A percentile compares a stretch with the other conserved stretches of the same genome.
Conservation (phyloP, 1,140 invertebrate genomes). For the Zaprionus lachaisei region DNA sequence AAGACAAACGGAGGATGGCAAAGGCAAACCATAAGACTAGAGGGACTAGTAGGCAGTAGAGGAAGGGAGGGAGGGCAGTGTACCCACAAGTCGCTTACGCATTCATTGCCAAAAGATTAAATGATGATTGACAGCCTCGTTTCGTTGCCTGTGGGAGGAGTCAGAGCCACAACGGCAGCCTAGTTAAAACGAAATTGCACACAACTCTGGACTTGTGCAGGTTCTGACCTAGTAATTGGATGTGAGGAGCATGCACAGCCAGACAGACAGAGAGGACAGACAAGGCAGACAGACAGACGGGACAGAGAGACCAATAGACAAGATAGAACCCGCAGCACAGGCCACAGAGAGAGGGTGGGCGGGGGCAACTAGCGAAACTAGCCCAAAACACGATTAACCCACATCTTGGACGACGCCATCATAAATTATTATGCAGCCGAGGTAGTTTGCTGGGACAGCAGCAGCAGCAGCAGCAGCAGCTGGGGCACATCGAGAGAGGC, state of each 20-base stretch:
- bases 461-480: slow-evolving; percentile 13
- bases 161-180: slow-evolving; percentile 22
- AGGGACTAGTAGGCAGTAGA: not conserved
- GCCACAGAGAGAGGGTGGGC: not conserved
- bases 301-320: slow-evolving; percentile 7
- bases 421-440: slow-evolving; percentile 84
- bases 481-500: slow-evolving; percentile 40
- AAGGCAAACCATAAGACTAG: not conserved
- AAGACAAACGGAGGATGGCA: slow-evolving; percentile 13
- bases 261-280: slow-evolving; percentile 12
- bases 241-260: slow-evolving; percentile 68
- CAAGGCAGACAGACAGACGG: slow-evolving; percentile 15
- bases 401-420: slow-evolving; percentile 84
- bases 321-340: slow-evolving; percentile 24
- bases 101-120: slow-evolving; percentile 60
- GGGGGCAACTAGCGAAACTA: slow-evolving; percentile 62
- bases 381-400: slow-evolving; percentile 84
- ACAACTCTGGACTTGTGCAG: slow-evolving; percentile 72
- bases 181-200: slow-evolving; percentile 60
- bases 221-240: slow-evolving; percentile 81
- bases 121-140: slow-evolving; percentile 49
- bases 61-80: not conserved
- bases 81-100: slow-evolving; percentile 23
- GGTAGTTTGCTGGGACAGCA: slow-evolving; percentile 22
- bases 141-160: not conserved